Evolutionary conservation across 2,888 invertebrate species (phyloP), one percentile per base, ranked within the genome.

Genomic region (Syrphus vitripennis): DNA sequence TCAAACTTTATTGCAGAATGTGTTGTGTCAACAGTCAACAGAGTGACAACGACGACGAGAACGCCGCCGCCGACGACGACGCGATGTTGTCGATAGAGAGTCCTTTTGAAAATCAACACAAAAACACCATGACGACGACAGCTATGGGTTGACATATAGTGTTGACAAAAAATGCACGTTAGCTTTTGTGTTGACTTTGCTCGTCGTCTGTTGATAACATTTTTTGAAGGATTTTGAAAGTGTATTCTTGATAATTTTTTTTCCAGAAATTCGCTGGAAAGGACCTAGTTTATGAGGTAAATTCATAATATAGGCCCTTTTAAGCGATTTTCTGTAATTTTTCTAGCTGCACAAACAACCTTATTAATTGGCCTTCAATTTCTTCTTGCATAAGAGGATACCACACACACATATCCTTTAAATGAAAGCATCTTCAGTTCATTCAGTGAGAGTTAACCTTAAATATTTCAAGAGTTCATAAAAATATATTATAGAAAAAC

Each of bases 1-100:
- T 21, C 21, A 34, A 40, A 61, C 37, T 40, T 37, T 61, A 37
- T 37, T 37, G 5, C 37, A 57, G 57, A n/a, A 57, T 57, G 57
- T 57, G 31, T 57, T 57, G 57, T 61, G 24, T 24, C n/a, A n/a
- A n/a, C n/a, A n/a, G 24, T 61, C 61, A 61, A 40, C 37, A 59
- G 14, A 21, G 37, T 59, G 37, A 19, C 24, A 26, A 63, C 24
- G n/a, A 63, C 9, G 9, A 37, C 6, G 53, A 53, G 1, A 16
- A 21, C 3, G 4, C 5, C 7, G 53, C 1, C 21, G 10, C 2
- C 19, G 5, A 2, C 12, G 24, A 14, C 24, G 50, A 7, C 4
- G 31, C n/a, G n/a, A n/a, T n/a, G n/a, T 34, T 34, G 34, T 0
- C 4, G 31, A 34, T 19, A n/a, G 12, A 31, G 16, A 63, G 26